These are phyloP conservation scores for Setipinna tenuifilis DNA, from an alignment of 2,797 vertebrate species.

Conservation along the genomic window DNA sequence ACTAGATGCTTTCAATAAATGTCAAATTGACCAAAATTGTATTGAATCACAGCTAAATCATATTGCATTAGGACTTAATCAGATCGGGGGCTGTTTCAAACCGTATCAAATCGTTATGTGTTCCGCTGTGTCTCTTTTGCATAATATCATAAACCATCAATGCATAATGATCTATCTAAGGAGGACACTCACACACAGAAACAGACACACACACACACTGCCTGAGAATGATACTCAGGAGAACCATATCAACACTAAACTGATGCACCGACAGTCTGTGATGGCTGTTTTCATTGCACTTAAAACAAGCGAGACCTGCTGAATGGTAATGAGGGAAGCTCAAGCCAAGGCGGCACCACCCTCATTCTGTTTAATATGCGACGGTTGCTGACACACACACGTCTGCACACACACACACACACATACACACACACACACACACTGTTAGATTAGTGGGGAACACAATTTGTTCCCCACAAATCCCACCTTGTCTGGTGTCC, in stretches of 20 bases:
- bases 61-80: neutral
- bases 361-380: neutral
- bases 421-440: neutral
- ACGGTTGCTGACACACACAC: neutral
- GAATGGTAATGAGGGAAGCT: neutral
- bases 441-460: no score
- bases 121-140: neutral
- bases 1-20: neutral
- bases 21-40: slow-evolving; percentile 1
- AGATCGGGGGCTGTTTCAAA: neutral
- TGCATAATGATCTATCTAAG: slow-evolving; percentile 16
- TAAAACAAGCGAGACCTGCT: neutral
- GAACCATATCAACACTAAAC: neutral
- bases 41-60: slow-evolving; percentile 4
- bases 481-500: no score
- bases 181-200: neutral
- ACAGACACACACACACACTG: neutral
- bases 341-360: neutral
- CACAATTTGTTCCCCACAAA: no score
- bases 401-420: slow-evolving; percentile 21
- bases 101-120: neutral
- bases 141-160: neutral
- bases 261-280: neutral
- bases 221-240: neutral
- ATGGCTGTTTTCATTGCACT: neutral